Base-by-base conservation (phyloP, 1,140 invertebrate species). In the Drosophila repletoides region DNA sequence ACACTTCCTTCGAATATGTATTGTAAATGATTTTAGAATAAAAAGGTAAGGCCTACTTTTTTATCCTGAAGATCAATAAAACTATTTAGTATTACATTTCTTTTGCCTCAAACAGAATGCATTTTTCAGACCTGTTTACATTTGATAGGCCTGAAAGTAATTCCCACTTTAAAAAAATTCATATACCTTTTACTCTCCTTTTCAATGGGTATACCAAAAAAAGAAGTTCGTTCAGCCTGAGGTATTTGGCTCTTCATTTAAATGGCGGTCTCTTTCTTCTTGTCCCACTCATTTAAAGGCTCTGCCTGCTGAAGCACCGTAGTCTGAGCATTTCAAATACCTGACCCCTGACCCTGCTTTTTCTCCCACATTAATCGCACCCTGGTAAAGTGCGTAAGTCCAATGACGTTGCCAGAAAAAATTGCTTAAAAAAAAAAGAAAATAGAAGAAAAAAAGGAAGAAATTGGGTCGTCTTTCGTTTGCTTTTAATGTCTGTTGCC, bases 401-500 rank as follows among this genome's bases (percentile, higher is more conserved):
- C 63, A 58, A 70, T 51, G 40, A 64, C 36, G 34, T 24, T 53
- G 7, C n/a, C 36, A 46, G 40, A 17, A 49, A 26, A 46, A 10
- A 31, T 24, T 19, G 48, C 28, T 58, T 45, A 43, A 56, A 46
- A n/a, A n/a, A n/a, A n/a, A n/a, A n/a, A n/a, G n/a, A n/a, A n/a
- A n/a, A n/a, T n/a, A n/a, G n/a, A n/a, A n/a, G n/a, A n/a, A n/a
- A n/a, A n/a, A n/a, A n/a, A n/a, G n/a, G n/a, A 63, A 74, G 70
- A 76, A 83, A 86, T 84, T 86, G 80, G 80, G 79, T 83, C 74
- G 65, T 46, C 41, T 64, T 45, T 66, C 67, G 40, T 60, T 60
- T 56, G 75, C 52, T 70, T 65, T 75, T 80, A 83, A 77, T 81
- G 73, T 69, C 58, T 48, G 66, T 72, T 73, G 60, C 38, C 74